A percentile compares a stretch with the other conserved stretches of the same genome.
Conservation (phyloP, 2,797 vertebrate genomes). For the Sphenopsis melanotis region DNA sequence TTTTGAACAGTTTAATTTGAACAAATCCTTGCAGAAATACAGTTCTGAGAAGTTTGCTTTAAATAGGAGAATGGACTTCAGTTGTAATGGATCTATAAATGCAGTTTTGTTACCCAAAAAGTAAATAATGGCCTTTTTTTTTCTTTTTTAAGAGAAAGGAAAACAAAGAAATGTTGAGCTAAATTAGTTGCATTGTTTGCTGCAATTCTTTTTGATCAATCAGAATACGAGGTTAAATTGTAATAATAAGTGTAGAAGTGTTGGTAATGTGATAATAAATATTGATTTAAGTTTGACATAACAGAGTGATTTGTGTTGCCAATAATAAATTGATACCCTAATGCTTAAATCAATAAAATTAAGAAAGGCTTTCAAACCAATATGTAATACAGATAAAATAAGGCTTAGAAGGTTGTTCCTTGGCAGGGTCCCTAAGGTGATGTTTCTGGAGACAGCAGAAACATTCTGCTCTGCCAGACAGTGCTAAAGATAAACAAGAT, state of each 20-base stretch:
- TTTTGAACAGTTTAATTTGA: not conserved
- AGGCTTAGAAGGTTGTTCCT: not conserved
- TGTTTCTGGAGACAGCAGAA: not conserved
- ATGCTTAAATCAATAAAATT: slow-evolving; percentile 6
- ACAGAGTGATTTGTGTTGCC: not conserved
- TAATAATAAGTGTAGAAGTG: not conserved
- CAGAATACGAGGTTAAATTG: not conserved
- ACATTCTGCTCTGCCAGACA: not conserved
- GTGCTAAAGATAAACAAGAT: not conserved
- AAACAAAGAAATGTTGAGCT: not conserved
- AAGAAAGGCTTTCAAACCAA: not conserved
- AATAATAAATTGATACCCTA: not conserved
- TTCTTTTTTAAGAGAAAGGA: not conserved
- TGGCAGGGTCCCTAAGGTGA: not conserved
- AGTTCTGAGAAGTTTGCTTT: not conserved
- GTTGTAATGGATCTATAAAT: not conserved
- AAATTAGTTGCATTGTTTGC: not conserved
- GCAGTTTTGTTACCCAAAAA: not conserved
- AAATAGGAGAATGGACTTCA: not conserved
- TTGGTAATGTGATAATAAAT: not conserved
- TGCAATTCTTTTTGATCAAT: not conserved
- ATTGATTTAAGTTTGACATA: not conserved
- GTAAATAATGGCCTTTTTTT: not conserved
- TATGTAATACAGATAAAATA: not conserved
- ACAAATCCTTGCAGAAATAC: not conserved